A percentile compares a stretch with the other conserved stretches of the same genome.
phyloP scores from a whole-genome alignment of 2,797 vertebrate species.

The Crotalus adamanteus region DNA sequence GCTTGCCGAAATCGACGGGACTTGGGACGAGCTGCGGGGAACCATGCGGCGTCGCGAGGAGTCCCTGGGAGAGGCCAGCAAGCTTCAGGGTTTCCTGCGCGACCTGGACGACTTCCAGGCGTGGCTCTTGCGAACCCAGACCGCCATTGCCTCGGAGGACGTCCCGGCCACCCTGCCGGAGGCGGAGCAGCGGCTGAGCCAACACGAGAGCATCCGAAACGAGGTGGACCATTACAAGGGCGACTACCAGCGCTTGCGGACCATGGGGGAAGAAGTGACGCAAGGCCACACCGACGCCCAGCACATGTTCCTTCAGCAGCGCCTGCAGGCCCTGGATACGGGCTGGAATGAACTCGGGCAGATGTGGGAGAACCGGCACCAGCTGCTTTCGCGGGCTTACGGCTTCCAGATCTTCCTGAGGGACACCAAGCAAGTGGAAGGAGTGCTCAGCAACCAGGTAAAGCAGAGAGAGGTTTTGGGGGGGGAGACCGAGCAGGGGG shows the following conservation, averaged over 20 bases:
- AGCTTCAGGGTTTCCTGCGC: constrained; percentile 90
- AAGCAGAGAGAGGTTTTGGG: neutral
- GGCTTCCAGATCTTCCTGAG: constrained; percentile 90
- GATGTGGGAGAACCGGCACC: constrained; percentile 94
- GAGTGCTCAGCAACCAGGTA: constrained; percentile 94
- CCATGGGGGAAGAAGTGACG: constrained; percentile 87
- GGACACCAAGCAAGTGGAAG: constrained; percentile 91
- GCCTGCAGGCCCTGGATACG: constrained; percentile 87
- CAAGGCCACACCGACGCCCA: constrained; percentile 89
- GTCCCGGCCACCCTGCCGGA: constrained; percentile 85
- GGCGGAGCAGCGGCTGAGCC: constrained; percentile 83
- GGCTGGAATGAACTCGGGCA: constrained; percentile 91
- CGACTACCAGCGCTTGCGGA: constrained; percentile 86
- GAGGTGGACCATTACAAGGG: constrained; percentile 90
- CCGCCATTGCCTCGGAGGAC: constrained; percentile 89
- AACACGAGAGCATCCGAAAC: constrained; percentile 87
- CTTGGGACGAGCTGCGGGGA: constrained; percentile 86
- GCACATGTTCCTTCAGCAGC: constrained; percentile 86
- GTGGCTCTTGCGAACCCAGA: constrained; percentile 90
- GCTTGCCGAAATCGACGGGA: constrained; percentile 78
- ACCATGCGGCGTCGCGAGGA: constrained; percentile 89
- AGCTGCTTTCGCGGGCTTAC: constrained; percentile 84
- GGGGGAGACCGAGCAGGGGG: rapidly evolving
- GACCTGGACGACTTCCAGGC: constrained; percentile 92
- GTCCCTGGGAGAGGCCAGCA: constrained; percentile 88